Percentiles rank a stretch among this genome's conserved stretches.
Conservation (phyloP, 2,113 vertebrate species). For the Rhadina sibilatrix region DNA sequence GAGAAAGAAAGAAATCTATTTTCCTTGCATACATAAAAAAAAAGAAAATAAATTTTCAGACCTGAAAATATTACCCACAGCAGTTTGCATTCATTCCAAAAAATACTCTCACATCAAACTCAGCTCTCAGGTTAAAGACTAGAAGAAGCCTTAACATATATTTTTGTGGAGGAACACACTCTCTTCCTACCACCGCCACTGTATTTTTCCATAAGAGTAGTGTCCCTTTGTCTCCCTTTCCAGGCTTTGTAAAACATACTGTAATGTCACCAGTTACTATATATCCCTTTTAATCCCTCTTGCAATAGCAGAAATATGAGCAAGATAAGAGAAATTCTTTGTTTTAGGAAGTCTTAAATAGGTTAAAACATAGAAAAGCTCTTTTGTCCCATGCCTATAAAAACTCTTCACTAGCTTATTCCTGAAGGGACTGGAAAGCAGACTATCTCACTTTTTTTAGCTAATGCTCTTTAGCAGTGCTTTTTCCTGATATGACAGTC, state of each 20-base stretch:
- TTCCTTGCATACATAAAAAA: neutral
- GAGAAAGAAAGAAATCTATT: neutral
- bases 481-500: neutral
- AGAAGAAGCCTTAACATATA: neutral
- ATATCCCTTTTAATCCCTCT: neutral
- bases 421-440: neutral
- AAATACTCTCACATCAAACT: neutral
- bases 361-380: neutral
- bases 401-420: neutral
- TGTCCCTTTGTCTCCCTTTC: neutral
- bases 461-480: neutral
- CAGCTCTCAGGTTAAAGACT: neutral
- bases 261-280: neutral
- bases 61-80: neutral
- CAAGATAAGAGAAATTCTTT: neutral
- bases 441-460: neutral
- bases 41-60: neutral
- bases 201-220: neutral
- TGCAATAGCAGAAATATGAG: neutral
- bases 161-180: neutral
- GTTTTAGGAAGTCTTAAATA: neutral
- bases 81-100: neutral
- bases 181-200: rapidly evolving
- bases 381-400: neutral
- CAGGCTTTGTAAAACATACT: neutral